Conservation (phyloP, 2,888 invertebrate genomes). For the Tipula vernalis region DNA sequence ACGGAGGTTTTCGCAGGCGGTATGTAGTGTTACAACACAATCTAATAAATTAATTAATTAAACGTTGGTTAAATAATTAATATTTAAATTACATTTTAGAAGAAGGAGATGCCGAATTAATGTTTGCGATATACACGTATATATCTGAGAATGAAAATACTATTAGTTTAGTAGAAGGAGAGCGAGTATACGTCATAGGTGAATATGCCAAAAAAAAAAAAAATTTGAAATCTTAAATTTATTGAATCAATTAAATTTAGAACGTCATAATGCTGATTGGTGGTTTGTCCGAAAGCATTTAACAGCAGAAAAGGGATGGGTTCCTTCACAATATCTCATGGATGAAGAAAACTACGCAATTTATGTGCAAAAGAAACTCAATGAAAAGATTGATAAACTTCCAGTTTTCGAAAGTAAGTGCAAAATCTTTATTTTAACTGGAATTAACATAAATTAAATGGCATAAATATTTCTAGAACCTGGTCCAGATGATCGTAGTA, state of each 20-base stretch:
- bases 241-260: conserved; percentile 29
- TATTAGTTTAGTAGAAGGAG: conserved; percentile 80
- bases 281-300: conserved; percentile 84
- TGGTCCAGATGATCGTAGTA: conserved; percentile 58
- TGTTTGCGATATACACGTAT: conserved; percentile 74
- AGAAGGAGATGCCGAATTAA: conserved; percentile 52
- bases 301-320: conserved; percentile 86
- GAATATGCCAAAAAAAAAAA: neutral
- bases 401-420: conserved; percentile 85
- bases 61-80: neutral
- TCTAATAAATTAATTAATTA: neutral
- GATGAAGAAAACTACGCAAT: conserved; percentile 67
- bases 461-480: conserved; percentile 45
- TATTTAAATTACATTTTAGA: conserved; percentile 19
- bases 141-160: conserved; percentile 79
- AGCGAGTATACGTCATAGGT: conserved; percentile 73
- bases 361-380: conserved; percentile 75
- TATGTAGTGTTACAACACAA: conserved; percentile 21
- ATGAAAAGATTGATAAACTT: conserved; percentile 82
- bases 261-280: conserved; percentile 79
- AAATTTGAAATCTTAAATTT: neutral
- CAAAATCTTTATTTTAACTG: neutral
- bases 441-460: neutral
- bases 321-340: conserved; percentile 80
- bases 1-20: conserved; percentile 42